A percentile compares a stretch with the other conserved stretches of the same genome.
These are phyloP conservation scores for Macrophya alboannulata DNA, from an alignment of 2,888 invertebrate species.

Conservation along the genomic window DNA sequence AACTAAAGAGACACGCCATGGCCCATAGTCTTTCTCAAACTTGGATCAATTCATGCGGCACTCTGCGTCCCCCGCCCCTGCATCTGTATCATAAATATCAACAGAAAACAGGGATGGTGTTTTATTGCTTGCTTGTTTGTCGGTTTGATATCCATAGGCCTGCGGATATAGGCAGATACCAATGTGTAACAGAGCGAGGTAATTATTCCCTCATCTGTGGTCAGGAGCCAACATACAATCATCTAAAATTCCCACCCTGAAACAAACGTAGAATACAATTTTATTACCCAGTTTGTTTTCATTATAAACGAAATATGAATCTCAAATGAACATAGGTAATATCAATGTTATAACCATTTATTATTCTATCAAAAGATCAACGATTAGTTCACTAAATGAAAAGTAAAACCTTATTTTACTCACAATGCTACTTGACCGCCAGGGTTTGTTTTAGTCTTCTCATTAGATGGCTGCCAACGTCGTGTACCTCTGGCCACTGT, in stretches of 20 bases:
- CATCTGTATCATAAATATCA: neutral
- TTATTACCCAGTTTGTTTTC: neutral
- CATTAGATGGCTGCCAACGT: conserved; percentile 90
- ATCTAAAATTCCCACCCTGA: conserved; percentile 70
- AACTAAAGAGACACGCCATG: neutral
- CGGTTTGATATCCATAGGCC: neutral
- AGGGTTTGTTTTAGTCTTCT: conserved; percentile 90
- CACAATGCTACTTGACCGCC: conserved; percentile 85
- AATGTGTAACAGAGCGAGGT: conserved; percentile 31
- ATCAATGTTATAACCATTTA: too few species aligned
- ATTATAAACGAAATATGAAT: neutral
- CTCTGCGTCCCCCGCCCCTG: conserved; percentile 1
- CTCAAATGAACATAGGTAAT: too few species aligned
- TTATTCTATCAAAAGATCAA: too few species aligned
- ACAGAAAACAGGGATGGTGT: neutral
- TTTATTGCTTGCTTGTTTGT: conserved; percentile 34
- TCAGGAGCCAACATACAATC: conserved; percentile 30
- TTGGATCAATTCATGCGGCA: neutral
- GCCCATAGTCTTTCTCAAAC: neutral
- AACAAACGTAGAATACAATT: conserved; percentile 57
- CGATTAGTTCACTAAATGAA: neutral
- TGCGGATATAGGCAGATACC: conserved; percentile 20
- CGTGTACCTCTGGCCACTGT: conserved; percentile 95
- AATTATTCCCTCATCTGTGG: conserved; percentile 1
- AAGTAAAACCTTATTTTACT: conserved; percentile 61